Conservation (phyloP, 2,113 vertebrate species). For the Tursiops truncatus region DNA sequence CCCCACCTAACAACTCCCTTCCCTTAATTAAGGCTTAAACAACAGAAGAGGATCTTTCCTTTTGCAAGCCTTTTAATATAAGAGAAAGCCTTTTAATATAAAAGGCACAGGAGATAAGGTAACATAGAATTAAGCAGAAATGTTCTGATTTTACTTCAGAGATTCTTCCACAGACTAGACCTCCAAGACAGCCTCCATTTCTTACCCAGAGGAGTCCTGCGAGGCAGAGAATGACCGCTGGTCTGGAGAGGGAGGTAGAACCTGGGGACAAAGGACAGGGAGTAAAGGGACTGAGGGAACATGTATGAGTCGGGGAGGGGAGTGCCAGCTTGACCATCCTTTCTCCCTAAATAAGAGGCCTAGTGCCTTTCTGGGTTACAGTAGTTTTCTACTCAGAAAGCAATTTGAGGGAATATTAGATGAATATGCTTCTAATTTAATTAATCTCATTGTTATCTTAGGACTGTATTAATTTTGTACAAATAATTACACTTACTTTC, state of each 20-base stretch:
- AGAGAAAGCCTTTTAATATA: too few relatives aligned
- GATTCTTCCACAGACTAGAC: not conserved
- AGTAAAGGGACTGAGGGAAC: not conserved
- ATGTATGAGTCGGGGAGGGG: fast-evolving
- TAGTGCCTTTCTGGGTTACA: not conserved
- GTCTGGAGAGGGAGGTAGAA: not conserved
- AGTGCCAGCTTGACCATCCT: not conserved
- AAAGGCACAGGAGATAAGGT: not conserved
- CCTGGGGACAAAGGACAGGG: not conserved
- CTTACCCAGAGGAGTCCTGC: not conserved
- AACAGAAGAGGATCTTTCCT: not conserved
- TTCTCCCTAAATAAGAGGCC: not conserved
- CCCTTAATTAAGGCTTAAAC: not conserved
- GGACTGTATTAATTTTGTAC: not conserved
- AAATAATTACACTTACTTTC: not conserved
- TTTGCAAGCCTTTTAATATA: not conserved
- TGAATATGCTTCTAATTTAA: not conserved
- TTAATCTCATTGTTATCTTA: not conserved
- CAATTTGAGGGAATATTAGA: not conserved
- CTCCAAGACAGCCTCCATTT: not conserved
- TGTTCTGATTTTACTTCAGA: not conserved
- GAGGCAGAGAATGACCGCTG: not conserved
- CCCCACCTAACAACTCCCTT: fast-evolving
- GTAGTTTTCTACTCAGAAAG: not conserved
- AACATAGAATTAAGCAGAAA: not conserved